Percentiles rank a stretch among this genome's conserved stretches.
Conservation (phyloP, 2,797 vertebrate species). For the Ispidina picta region DNA sequence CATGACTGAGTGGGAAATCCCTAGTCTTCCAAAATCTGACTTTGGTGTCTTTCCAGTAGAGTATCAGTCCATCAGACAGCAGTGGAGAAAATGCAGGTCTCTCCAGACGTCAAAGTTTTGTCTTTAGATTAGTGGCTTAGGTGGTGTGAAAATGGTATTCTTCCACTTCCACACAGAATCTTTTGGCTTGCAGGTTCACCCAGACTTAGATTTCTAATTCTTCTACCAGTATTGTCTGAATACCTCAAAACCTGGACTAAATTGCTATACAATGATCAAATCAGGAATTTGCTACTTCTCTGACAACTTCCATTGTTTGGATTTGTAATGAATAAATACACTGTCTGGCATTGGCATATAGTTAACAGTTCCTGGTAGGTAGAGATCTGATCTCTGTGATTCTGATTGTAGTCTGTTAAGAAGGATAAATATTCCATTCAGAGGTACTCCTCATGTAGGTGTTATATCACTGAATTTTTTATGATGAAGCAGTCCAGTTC, state of each 20-base stretch:
- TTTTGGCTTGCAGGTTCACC: neutral
- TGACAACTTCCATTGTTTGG: neutral
- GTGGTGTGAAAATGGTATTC: neutral
- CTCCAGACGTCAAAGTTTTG: neutral
- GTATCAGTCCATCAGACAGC: neutral
- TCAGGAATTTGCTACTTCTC: neutral
- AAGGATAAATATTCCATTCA: neutral
- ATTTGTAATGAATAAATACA: neutral
- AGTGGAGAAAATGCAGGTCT: neutral
- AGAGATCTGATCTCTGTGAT: neutral
- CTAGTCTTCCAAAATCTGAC: neutral
- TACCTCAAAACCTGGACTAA: neutral
- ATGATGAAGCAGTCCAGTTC: neutral
- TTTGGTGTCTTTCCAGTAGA: neutral
- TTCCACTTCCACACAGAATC: neutral
- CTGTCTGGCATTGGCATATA: neutral
- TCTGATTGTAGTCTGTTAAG: neutral
- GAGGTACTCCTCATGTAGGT: neutral
- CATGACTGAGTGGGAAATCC: neutral
- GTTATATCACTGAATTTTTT: neutral
- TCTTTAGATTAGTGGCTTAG: neutral
- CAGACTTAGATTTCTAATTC: neutral
- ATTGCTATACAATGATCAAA: neutral
- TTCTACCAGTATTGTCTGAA: neutral
- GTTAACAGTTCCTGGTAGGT: neutral